A percentile compares a stretch with the other conserved stretches of the same genome.
Evolutionary conservation across 2,113 vertebrate genomes (phyloP).

Genomic region (Colistium nudipinnis): DNA sequence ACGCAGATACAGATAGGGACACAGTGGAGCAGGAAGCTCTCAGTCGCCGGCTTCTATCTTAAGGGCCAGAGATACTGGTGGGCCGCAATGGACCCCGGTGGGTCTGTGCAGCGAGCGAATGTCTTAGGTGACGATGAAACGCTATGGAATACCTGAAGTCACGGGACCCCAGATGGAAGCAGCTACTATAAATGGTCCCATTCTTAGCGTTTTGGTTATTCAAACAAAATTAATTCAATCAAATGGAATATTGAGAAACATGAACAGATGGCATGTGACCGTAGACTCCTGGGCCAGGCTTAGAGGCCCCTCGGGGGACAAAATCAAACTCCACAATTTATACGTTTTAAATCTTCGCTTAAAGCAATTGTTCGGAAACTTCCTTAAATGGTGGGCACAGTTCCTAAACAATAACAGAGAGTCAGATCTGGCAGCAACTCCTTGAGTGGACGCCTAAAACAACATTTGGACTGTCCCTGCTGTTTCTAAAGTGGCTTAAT

Average conservation of each 20-base stretch:
- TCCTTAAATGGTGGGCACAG: slow-evolving; percentile 27
- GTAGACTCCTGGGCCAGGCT: background rate
- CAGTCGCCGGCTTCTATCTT: slow-evolving; percentile 69
- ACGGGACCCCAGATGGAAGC: slow-evolving; percentile 12
- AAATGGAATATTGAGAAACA: background rate
- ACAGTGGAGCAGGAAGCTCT: slow-evolving; percentile 61
- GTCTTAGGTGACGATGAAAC: slow-evolving; percentile 46
- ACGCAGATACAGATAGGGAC: slow-evolving; percentile 56
- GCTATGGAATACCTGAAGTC: slow-evolving; percentile 13
- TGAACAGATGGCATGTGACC: slow-evolving; percentile 7
- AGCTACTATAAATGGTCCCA: background rate
- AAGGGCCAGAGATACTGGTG: slow-evolving; percentile 62
- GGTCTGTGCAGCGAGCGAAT: slow-evolving; percentile 26
- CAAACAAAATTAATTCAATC: background rate
- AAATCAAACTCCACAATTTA: slow-evolving; percentile 1
- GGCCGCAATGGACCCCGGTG: slow-evolving; percentile 10
- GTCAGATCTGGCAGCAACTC: slow-evolving; percentile 29
- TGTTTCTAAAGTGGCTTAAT: slow-evolving; percentile 36
- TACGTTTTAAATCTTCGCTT: background rate
- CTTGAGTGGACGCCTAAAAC: slow-evolving; percentile 23
- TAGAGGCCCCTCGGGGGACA: slow-evolving; percentile 4
- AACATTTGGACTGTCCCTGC: slow-evolving; percentile 34
- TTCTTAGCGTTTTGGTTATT: background rate
- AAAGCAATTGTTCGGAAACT: slow-evolving; percentile 26
- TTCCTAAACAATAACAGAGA: slow-evolving; percentile 24